Conservation (phyloP, 2,888 invertebrate species). For the Herminia tarsipennalis region DNA sequence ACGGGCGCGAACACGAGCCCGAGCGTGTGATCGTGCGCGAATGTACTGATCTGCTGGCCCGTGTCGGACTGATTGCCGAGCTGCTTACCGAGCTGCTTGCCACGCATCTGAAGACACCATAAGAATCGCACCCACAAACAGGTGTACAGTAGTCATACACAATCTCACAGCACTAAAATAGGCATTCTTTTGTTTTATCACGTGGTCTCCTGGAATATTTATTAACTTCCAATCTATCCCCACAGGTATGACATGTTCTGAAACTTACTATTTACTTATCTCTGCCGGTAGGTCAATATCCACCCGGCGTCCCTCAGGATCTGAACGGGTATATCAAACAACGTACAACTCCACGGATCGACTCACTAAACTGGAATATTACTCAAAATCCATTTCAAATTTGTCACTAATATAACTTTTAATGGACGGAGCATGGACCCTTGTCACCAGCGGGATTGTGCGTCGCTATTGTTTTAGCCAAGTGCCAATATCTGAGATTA, state of each 20-base stretch:
- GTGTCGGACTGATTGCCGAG: too few species aligned
- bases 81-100: too few species aligned
- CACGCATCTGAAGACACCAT: too few species aligned
- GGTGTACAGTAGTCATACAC: too few species aligned
- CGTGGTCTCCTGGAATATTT: too few species aligned
- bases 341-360: constrained; percentile 14
- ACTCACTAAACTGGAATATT: constrained; percentile 27
- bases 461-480: constrained; percentile 43
- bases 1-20: too few species aligned
- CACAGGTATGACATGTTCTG: neutral
- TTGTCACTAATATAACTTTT: constrained; percentile 60
- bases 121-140: too few species aligned
- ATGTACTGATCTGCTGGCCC: too few species aligned
- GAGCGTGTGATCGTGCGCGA: too few species aligned
- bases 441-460: constrained; percentile 39
- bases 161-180: too few species aligned
- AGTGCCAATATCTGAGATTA: constrained; percentile 43
- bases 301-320: neutral
- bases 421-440: constrained; percentile 52
- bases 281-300: neutral
- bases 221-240: neutral
- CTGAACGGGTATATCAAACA: constrained; percentile 1
- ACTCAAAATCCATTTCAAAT: constrained; percentile 53
- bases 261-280: neutral
- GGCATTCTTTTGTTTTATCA: too few species aligned